Base-by-base conservation (phyloP, 2,113 vertebrate species). In the Laterallus jamaicensis region DNA sequence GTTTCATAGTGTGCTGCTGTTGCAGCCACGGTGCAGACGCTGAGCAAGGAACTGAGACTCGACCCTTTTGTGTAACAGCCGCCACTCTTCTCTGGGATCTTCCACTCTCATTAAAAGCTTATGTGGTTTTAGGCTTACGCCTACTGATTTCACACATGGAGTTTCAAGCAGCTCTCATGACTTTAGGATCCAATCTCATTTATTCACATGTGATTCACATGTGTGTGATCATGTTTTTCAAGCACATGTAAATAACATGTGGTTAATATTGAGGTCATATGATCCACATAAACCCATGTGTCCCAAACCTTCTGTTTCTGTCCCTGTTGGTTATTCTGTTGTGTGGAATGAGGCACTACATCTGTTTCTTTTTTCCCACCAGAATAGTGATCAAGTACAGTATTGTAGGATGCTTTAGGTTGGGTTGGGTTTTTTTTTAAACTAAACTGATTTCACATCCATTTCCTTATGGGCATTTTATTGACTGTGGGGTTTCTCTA, bases 251-350 rank as follows among this genome's bases (percentile, higher is more conserved):
- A 95, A 66, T 79, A 81, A 92, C 63, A 86, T 32, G 58, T 86
- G 81, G 54, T 87, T 88, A 62, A n/a, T 63, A 26, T 6, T 56
- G 81, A 96, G 74, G 92, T 90, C 77, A 79, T 50, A 88, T 1
- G 32, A 91, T 92, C 71, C 92, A 90, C 86, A 25, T 63, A 93
- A 96, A 81, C 63, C 85, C 40, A 56, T 42, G 77, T 92, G 90
- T 59, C 82, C 91, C 90, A 95, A 95, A 95, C 84, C 87, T 92
- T 87, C 88, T 86, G 25, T 55, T 89, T 85, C 94, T 82, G n/a
- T 67, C 89, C 92, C 82, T 94, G 4, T 29, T 40, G 32, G 74
- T 89, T 67, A 63, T 40, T 26, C 54, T 94, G 16, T 2, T 18
- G 10, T 68, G 59, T 75, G 60, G 86, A 82, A 91, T 2, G 7